A percentile compares a stretch with the other conserved stretches of the same genome.
These are phyloP conservation scores for Erythrocebus patas DNA, from an alignment of 2,113 vertebrate genomes.

Conservation along the genomic window DNA sequence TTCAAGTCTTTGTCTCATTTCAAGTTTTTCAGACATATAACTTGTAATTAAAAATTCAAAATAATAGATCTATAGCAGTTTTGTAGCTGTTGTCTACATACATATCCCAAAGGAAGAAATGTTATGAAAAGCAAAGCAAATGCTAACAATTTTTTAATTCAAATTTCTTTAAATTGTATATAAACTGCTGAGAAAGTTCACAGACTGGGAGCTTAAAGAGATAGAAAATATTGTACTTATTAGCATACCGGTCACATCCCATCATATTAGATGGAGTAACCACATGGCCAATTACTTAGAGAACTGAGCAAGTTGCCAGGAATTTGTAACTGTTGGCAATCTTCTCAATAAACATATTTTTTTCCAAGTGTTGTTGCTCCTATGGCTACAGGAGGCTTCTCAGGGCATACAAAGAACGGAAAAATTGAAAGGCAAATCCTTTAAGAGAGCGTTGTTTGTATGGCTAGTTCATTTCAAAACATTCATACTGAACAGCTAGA, in stretches of 20 bases:
- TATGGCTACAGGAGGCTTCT: background rate
- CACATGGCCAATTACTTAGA: background rate
- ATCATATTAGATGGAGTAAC: background rate
- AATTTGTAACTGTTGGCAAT: background rate
- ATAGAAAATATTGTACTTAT: background rate
- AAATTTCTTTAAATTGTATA: background rate
- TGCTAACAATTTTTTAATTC: background rate
- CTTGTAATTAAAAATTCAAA: background rate
- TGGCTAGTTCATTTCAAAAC: background rate
- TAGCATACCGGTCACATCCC: background rate
- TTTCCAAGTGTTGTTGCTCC: background rate
- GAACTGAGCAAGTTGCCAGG: background rate
- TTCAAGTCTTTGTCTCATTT: too few relatives aligned
- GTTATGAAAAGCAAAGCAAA: background rate
- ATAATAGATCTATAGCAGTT: background rate
- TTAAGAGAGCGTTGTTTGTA: background rate
- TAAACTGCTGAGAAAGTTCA: background rate
- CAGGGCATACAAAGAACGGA: background rate
- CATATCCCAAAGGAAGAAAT: background rate
- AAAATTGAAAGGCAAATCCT: background rate
- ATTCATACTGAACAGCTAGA: background rate
- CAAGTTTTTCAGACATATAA: background rate
- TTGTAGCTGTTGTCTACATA: background rate
- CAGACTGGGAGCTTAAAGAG: background rate
- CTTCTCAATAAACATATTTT: background rate